Percentiles rank a stretch among this genome's conserved stretches.
These are phyloP conservation scores for Drosophila nigritarsus DNA, from an alignment of 2,888 invertebrate species.

Conservation along the genomic window DNA sequence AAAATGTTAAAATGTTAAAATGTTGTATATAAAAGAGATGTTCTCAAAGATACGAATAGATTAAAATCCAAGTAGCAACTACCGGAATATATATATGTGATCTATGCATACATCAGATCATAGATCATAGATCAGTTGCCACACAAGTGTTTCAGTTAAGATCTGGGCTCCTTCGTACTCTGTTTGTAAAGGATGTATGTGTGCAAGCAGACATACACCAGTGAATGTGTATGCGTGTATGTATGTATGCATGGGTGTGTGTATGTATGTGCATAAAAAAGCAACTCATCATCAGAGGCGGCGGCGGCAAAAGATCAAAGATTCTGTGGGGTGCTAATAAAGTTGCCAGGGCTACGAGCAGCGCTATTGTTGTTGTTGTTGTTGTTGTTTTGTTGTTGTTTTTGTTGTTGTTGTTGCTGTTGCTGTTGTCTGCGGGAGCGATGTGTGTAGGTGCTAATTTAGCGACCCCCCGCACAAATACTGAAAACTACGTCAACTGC, in stretches of 20 bases:
- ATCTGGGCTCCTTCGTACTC: not conserved
- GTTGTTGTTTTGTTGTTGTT: constrained; percentile 11
- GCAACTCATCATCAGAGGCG: constrained; percentile 36
- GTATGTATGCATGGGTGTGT: not conserved
- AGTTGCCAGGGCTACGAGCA: constrained; percentile 53
- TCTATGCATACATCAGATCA: no score
- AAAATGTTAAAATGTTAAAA: no score
- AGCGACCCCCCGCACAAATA: constrained; percentile 56
- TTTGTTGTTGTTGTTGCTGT: constrained; percentile 20
- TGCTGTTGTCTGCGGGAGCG: constrained; percentile 21
- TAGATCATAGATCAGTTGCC: not conserved
- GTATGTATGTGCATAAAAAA: constrained; percentile 11
- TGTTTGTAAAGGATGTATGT: not conserved
- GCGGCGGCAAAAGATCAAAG: constrained; percentile 67
- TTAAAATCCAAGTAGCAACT: not conserved
- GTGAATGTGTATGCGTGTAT: not conserved
- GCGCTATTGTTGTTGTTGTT: constrained; percentile 14
- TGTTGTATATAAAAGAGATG: no score
- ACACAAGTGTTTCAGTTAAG: not conserved
- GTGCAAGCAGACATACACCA: not conserved
- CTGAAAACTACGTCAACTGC: constrained; percentile 2
- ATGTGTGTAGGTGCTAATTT: constrained; percentile 70
- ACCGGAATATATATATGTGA: not conserved
- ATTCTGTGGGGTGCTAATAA: constrained; percentile 66
- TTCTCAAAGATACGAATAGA: no score